Base-by-base conservation (phyloP, 35 echinoderm and acorn worm genomes). In the Chiridota heheva region DNA sequence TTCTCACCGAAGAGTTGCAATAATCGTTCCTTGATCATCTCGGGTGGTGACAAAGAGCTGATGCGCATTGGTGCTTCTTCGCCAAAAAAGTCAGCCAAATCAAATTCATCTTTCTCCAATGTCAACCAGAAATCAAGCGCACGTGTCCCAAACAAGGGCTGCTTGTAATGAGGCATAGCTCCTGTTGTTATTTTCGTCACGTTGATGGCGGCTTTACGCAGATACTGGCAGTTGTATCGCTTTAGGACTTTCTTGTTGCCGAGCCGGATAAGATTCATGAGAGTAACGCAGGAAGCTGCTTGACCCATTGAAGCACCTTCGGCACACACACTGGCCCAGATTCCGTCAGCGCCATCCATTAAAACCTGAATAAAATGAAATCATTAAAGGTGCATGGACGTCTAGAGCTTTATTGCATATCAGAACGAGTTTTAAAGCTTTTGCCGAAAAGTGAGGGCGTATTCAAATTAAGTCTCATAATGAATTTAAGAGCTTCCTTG, bases 271-370 rank as follows among this genome's bases (percentile, higher is more conserved):
- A 82, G 78, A 42, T 82, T 82, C 60, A 68, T 42, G 26, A 82
- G 18, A 17, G 83, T 60, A 5, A 76, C 49, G 36, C 70, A 78
- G 7, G 83, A 58, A 16, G 69, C 33, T 7, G 83, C 83, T 27
- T 77, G 40, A 51, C 83, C 83, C 51, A 86, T 59, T 68, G 83
- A 22, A 34, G 83, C 81, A n/a, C 81, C 81, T 37, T 84, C 81
- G 20, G 72, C 60, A 34, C 64, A 72, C 25, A 73, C 38, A 36
- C 81, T 70, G 1, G 40, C 81, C 81, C 81, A 84, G 12, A 70
- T 58, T 25, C 76, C 76, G 34, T 81, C 58, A 8, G 59, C 59
- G 17, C 77, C 77, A 81, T 42, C 16, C 77, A 81, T 81, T 16
- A 81, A 57, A 68, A 30, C 36, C 77, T 81, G 44, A n/a, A n/a